Evolutionary conservation across 2,797 vertebrate species (phyloP), one percentile per base, ranked within the genome.

Genomic region (Tangara arthus): DNA sequence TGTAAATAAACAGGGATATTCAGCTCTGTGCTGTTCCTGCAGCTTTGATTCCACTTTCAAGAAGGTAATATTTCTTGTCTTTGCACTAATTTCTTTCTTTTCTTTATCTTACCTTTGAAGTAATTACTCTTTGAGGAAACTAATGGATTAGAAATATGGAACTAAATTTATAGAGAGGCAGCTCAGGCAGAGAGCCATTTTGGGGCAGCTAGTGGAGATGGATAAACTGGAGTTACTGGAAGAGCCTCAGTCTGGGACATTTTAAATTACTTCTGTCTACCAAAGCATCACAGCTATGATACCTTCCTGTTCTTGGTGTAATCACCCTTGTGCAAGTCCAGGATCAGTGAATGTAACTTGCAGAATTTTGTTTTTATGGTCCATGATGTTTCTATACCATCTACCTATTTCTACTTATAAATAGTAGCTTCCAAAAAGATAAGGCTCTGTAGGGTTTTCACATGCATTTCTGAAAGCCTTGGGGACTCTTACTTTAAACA

Each of bases 1-100:
- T 81, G 70, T 85, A 93, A 95, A 80, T 80, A 89, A 96, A 93
- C 52, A 86, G 59, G 30, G 50, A 73, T 39, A 42, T 87, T 89
- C 82, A 91, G 64, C 81, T 73, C 63, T 41, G 47, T n/a, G 76
- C 63, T 79, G 11, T 46, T 91, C n/a, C 77, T 2, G 8, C 56
- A 57, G 70, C 53, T 93, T 88, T 84, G 85, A 77, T 90, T 84
- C 78, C 23, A 28, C 60, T 79, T 93, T 63, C 44, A 53, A 90
- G 59, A 82, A 78, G 9, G 27, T 63, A 37, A 4, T 32, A 65
- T 59, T 70, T 63, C 9, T 52, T 24, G 28, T 37, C 17, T 88
- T 73, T 41, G 22, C 9, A 13, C 8, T 32, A 16, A 34, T 61
- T 77, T 47, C 5, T 60, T 77, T 53, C 2, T 77, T 60, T 60